phyloP scores from a whole-genome alignment of 2,113 vertebrate genomes.

The Microcebus griseorufus region DNA sequence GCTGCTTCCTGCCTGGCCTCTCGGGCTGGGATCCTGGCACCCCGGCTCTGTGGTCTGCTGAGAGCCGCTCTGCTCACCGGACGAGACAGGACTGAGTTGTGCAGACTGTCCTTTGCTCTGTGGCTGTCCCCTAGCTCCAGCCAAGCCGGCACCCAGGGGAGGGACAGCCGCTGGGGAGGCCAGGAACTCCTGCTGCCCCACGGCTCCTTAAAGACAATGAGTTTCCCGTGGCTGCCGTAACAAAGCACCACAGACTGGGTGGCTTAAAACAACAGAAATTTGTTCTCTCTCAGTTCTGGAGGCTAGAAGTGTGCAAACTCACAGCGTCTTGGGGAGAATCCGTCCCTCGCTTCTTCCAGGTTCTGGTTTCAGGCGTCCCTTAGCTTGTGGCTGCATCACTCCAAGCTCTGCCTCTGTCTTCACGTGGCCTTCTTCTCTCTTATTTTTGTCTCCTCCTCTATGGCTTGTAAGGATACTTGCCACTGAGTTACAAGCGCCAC shows the following conservation, averaged over 20 bases:
- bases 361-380: background rate
- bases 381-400: background rate
- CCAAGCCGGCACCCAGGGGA: background rate
- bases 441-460: background rate
- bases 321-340: background rate
- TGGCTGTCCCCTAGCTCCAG: background rate
- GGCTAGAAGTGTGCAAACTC: too few relatives aligned
- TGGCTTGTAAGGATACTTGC: background rate
- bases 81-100: fast-evolving
- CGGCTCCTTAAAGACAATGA: background rate
- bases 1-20: background rate
- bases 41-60: too few relatives aligned
- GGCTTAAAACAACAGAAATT: background rate
- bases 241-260: background rate
- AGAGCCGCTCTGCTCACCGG: background rate
- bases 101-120: background rate
- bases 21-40: fast-evolving
- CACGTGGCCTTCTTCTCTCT: background rate
- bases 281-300: background rate
- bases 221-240: background rate
- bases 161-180: fast-evolving
- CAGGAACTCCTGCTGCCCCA: background rate
- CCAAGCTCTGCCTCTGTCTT: background rate
- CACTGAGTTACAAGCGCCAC: background rate
- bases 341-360: background rate